A percentile compares a stretch with the other conserved stretches of the same genome.
Conservation (phyloP, 1,140 invertebrate species). For the Drosophila sucinea region DNA sequence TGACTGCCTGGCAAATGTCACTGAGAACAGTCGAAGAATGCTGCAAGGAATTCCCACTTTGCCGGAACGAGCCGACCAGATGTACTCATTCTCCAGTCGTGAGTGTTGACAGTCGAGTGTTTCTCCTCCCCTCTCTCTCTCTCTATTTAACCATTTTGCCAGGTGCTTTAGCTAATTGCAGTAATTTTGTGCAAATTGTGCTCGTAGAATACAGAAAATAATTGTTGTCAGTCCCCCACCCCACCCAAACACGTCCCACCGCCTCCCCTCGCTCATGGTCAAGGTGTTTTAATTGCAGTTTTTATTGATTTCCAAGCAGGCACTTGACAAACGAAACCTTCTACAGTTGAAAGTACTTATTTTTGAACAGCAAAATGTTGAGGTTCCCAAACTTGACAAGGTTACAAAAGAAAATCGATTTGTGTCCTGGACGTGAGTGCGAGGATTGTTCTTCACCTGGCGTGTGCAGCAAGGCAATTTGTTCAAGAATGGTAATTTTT, state of each 20-base stretch:
- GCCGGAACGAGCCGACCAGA: slow-evolving; percentile 4
- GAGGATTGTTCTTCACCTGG: too few species aligned
- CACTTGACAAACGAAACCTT: slow-evolving; percentile 7
- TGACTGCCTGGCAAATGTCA: neutral
- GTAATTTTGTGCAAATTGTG: slow-evolving; percentile 73
- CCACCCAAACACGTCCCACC: neutral
- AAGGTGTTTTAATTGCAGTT: slow-evolving; percentile 43
- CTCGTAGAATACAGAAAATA: slow-evolving; percentile 31
- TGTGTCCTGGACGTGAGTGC: neutral
- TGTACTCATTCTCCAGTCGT: slow-evolving; percentile 3
- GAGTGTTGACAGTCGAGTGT: slow-evolving; percentile 38
- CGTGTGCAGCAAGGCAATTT: slow-evolving; percentile 15
- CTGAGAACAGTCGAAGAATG: slow-evolving; percentile 4
- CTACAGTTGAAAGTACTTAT: slow-evolving; percentile 6
- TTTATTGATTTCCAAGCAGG: slow-evolving; percentile 60
- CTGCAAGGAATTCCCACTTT: neutral
- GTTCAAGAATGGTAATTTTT: neutral
- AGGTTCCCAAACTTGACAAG: slow-evolving; percentile 4
- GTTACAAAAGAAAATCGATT: slow-evolving; percentile 7
- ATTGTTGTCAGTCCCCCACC: slow-evolving; percentile 22
- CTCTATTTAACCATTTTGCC: slow-evolving; percentile 26
- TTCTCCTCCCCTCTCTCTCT: slow-evolving; percentile 4
- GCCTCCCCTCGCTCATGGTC: slow-evolving; percentile 26
- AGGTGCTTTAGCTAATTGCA: slow-evolving; percentile 70
- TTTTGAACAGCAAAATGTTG: slow-evolving; percentile 5